Base-by-base conservation (phyloP, 1,140 invertebrate genomes). In the Orussus abietinus region DNA sequence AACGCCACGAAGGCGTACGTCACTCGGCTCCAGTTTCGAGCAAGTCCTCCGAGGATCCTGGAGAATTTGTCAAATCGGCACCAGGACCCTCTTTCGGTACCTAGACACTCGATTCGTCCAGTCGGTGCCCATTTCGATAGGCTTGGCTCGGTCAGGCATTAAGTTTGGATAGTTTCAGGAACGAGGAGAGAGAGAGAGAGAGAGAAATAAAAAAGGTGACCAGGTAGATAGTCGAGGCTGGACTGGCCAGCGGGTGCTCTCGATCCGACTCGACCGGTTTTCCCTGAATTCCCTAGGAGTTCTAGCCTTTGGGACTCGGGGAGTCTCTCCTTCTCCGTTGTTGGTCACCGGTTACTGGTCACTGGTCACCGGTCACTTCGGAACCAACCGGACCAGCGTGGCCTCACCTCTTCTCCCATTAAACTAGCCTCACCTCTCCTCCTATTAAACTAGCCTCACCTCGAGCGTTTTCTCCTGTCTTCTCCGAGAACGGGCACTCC, bases 221-320 rank as follows among this genome's bases (percentile, higher is more conserved):
- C 59, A 58, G 57, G 58, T 62, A 62, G 47, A 51, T 50, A 57
- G 47, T 49, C 32, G 33, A 55, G 43, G 28, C 28, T 21, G 41
- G 43, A 53, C 38, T 38, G 57, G 54, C 26, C 61, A 64, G 62
- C 61, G 62, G 59, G 62, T 66, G 62, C 62, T 64, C 57, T 58
- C 50, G 53, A 65, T 64, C 61, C 38, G 50, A 63, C 63, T 59
- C 44, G 64, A 68, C 65, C 65, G 64, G 64, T 68, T 66, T 64
- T 57, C 53, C 47, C 37, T 40, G 49, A 46, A 65, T 63, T 66
- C 63, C 54, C 65, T 66, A 66, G 64, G 59, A 60, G 58, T 62
- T 58, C 57, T 64, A 64, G 62, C 55, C 59, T 62, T 64, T 53
- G 50, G 53, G 50, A 64, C 42, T 61, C 39, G 21, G 49, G 33